Conservation (phyloP, 2,113 vertebrate species). For the Melanostigma gelatinosum region DNA sequence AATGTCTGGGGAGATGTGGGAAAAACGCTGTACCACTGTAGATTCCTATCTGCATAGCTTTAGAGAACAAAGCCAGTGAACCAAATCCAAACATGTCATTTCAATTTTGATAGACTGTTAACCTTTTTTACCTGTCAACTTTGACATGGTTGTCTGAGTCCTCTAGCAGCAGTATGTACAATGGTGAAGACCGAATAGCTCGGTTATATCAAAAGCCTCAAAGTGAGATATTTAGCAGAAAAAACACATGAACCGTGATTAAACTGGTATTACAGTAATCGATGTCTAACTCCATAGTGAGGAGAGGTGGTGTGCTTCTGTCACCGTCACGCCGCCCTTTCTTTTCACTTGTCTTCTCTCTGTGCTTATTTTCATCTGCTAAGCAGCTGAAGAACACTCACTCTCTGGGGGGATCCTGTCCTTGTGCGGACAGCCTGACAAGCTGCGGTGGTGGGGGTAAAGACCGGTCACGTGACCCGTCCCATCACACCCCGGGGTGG, state of each 20-base stretch:
- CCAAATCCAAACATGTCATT: not conserved
- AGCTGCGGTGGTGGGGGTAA: slow-evolving; percentile 97
- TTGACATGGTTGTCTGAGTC: not conserved
- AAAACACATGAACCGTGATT: not conserved
- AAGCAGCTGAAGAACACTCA: slow-evolving; percentile 81
- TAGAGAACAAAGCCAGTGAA: not conserved
- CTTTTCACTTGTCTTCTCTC: slow-evolving; percentile 23
- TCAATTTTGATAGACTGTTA: not conserved
- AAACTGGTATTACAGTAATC: not conserved
- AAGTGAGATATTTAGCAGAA: not conserved
- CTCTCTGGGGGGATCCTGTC: slow-evolving; percentile 99
- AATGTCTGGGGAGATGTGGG: not conserved
- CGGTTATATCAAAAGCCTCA: not conserved
- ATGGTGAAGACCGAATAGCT: not conserved
- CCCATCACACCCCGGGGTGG: slow-evolving; percentile 96
- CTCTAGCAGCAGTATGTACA: not conserved
- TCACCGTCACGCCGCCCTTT: slow-evolving; percentile 32
- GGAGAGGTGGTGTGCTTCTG: slow-evolving; percentile 6
- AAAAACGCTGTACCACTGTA: not conserved
- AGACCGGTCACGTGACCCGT: slow-evolving; percentile 96
- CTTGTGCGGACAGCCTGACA: slow-evolving; percentile 98
- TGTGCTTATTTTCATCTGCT: slow-evolving; percentile 19
- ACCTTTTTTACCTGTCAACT: not conserved
- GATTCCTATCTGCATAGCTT: not conserved
- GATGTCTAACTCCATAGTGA: not conserved